Conservation (phyloP, 2,888 invertebrate genomes). For the Agrenia bidenticulata region DNA sequence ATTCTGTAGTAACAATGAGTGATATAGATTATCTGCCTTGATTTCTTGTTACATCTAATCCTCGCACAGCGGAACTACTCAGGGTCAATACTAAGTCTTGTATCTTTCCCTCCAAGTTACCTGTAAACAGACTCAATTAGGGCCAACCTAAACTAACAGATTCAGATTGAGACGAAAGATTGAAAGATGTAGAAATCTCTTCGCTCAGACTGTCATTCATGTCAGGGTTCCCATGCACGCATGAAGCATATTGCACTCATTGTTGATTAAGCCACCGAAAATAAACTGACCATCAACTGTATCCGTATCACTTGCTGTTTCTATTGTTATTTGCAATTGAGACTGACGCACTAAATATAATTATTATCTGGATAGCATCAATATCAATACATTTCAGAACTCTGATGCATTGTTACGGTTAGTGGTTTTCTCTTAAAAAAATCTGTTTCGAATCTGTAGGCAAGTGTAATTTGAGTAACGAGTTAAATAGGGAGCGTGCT, state of each 20-base stretch:
- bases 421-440: too few species aligned
- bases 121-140: conserved; percentile 9
- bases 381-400: too few species aligned
- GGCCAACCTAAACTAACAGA: conserved; percentile 4
- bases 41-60: conserved; percentile 2
- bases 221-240: conserved; percentile 40
- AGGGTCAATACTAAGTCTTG: conserved; percentile 30
- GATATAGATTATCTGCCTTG: conserved; percentile 12
- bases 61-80: conserved; percentile 33
- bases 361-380: too few species aligned
- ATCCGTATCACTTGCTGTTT: conserved; percentile 29
- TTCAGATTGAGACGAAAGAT: conserved; percentile 10
- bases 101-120: background rate
- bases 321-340: background rate
- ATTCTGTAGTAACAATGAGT: background rate
- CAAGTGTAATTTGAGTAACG: too few species aligned
- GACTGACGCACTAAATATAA: background rate
- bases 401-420: too few species aligned
- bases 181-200: conserved; percentile 34
- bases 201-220: conserved; percentile 40
- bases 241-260: conserved; percentile 26
- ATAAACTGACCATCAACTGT: conserved; percentile 41
- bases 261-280: conserved; percentile 26
- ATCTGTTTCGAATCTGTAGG: too few species aligned
- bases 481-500: too few species aligned